These are phyloP conservation scores for Lucilia cuprina DNA, from an alignment of 1,140 invertebrate genomes.

Conservation along the genomic window DNA sequence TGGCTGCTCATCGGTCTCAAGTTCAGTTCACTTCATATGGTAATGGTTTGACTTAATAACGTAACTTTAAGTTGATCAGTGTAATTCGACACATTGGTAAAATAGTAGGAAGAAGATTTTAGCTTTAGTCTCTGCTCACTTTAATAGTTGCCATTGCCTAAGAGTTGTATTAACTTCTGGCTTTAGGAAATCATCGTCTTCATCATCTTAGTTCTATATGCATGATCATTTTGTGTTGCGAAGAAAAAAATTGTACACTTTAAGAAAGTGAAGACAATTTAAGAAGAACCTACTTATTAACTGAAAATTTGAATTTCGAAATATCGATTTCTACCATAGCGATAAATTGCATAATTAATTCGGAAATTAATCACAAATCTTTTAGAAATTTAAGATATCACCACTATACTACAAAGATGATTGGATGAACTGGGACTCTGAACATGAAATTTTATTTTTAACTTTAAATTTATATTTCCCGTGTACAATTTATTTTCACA, in stretches of 20 bases:
- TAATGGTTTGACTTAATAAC: conserved; percentile 29
- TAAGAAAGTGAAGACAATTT: no score
- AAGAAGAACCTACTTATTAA: no score
- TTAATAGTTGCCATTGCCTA: not conserved
- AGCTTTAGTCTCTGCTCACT: not conserved
- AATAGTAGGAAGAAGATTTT: not conserved
- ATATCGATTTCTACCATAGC: no score
- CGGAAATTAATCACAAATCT: no score
- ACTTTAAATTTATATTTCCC: no score
- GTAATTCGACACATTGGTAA: conserved; percentile 30
- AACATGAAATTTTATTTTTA: no score
- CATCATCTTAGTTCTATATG: not conserved
- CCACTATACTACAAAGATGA: no score
- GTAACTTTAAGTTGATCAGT: conserved; percentile 20
- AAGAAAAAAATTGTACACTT: no score
- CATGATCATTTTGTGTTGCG: not conserved
- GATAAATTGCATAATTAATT: no score
- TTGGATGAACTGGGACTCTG: no score
- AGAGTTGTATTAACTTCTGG: not conserved
- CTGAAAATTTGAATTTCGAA: no score
- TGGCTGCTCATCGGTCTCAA: not conserved
- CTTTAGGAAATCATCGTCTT: conserved; percentile 10
- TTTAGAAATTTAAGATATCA: no score
- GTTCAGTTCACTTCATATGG: conserved; percentile 23
- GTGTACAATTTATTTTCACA: not conserved